These are phyloP conservation scores for Encarsia formosa DNA, from an alignment of 2,888 invertebrate species.

Conservation along the genomic window DNA sequence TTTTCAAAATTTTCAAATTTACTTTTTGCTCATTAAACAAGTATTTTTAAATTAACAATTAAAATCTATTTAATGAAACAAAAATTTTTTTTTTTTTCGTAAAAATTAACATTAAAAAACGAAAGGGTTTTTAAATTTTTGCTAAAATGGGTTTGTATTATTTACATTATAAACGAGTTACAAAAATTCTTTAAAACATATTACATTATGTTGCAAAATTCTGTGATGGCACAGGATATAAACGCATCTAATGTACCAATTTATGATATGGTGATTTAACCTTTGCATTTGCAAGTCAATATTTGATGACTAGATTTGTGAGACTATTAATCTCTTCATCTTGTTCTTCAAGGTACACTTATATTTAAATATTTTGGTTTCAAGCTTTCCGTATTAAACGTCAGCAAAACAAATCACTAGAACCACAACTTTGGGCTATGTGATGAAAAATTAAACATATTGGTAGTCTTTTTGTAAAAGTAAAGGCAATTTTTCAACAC, in stretches of 20 bases:
- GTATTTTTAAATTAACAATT: no score
- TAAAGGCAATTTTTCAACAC: constrained; percentile 64
- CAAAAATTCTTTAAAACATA: constrained; percentile 15
- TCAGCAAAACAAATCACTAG: constrained; percentile 25
- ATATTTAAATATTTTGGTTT: constrained; percentile 23
- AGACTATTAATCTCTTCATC: constrained; percentile 17
- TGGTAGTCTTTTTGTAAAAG: constrained; percentile 64
- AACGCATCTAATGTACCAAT: constrained; percentile 14
- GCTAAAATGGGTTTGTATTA: no score
- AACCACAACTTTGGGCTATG: constrained; percentile 24
- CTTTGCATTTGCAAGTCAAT: constrained; percentile 16
- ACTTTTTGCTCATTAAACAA: no score
- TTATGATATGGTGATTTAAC: constrained; percentile 19
- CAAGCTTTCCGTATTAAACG: constrained; percentile 19
- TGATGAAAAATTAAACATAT: constrained; percentile 57
- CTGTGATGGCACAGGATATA: constrained; percentile 22
- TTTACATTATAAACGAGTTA: constrained; percentile 21
- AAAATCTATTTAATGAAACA: no score
- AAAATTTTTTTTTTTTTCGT: no score
- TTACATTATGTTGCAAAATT: constrained; percentile 12
- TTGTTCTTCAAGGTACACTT: constrained; percentile 22
- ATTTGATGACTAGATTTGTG: constrained; percentile 27
- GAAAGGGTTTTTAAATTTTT: no score
- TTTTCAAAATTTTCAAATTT: no score
- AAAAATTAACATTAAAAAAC: no score